Evolutionary conservation across 2,797 vertebrate genomes (phyloP).

Genomic region (Xenentodon cancila): DNA sequence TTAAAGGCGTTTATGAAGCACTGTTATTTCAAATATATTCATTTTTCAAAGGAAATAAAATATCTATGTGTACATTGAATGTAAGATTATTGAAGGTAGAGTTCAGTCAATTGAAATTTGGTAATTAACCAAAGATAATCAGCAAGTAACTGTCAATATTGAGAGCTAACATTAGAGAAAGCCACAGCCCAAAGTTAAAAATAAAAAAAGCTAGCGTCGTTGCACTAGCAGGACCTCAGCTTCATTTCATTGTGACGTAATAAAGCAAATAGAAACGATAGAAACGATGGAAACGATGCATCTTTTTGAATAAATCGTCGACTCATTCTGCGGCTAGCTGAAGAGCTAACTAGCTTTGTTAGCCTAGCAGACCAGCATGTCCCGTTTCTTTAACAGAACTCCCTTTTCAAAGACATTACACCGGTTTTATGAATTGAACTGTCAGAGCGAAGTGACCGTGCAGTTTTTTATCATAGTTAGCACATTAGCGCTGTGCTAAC

Average conservation of each 20-base stretch:
- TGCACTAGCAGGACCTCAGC: no score
- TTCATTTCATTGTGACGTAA: no score
- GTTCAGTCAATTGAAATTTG: neutral
- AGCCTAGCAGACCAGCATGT: neutral
- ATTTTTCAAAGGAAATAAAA: neutral
- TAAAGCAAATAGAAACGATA: no score
- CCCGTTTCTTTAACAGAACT: neutral
- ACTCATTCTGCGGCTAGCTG: neutral
- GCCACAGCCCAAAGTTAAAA: neutral
- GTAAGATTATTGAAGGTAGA: neutral
- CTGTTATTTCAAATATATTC: neutral
- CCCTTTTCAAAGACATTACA: neutral
- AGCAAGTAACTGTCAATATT: neutral
- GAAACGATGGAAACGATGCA: no score
- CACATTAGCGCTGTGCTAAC: constrained; percentile 1
- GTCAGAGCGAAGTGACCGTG: neutral
- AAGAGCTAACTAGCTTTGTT: neutral
- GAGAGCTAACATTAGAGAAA: no score
- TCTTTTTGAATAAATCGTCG: no score
- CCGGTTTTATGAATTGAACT: neutral
- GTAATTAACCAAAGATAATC: neutral
- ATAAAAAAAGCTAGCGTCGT: neutral
- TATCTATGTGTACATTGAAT: neutral
- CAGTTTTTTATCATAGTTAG: neutral
- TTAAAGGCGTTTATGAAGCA: neutral